Base-by-base conservation (phyloP, 2,888 invertebrate genomes). In the Omphaloscelis lunosa region DNA sequence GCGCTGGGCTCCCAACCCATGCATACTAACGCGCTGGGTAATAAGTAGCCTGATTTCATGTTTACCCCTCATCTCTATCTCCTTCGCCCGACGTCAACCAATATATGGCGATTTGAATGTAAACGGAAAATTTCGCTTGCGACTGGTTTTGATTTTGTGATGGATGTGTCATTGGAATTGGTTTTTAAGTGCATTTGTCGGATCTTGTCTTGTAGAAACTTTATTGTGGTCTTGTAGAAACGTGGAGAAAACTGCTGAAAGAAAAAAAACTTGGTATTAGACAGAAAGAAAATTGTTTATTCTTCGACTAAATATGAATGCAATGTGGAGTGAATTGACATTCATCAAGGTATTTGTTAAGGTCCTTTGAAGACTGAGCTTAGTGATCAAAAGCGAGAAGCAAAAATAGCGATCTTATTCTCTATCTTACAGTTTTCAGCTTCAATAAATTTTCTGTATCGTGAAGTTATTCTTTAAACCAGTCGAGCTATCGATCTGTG, bases 11-110 rank as follows among this genome's bases (percentile, higher is more conserved):
- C 96, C 96, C 96, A 95, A 94, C 94, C 96, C 95, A 96, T 96
- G 96, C 96, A 96, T 96, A 96, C 96, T 96, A 96, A 96, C 94
- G 89, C 94, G 93, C 76, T 79, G 82, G 90, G 93, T 96, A 95
- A 96, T 96, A 96, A 96, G 95, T 92, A 95, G 93, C 93, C 93
- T 91, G 93, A 94, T 94, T 92, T 90, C 93, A 91, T 93, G 93
- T 94, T 94, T 93, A 93, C 92, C 93, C 91, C 86, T 90, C 88
- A 79, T 84, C 90, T 88, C 90, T 62, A 41, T 77, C 81, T 81
- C 76, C 82, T 82, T 70, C 77, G 71, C 68, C 77, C 72, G 77
- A 51, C 78, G 77, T 70, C 83, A 77, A 80, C 63, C 62, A 69
- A 77, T 79, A 70, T 85, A 75, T 27, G 66, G 56, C 51, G 80